Conservation (phyloP, 2,113 vertebrate genomes). For the Falco punctatus region DNA sequence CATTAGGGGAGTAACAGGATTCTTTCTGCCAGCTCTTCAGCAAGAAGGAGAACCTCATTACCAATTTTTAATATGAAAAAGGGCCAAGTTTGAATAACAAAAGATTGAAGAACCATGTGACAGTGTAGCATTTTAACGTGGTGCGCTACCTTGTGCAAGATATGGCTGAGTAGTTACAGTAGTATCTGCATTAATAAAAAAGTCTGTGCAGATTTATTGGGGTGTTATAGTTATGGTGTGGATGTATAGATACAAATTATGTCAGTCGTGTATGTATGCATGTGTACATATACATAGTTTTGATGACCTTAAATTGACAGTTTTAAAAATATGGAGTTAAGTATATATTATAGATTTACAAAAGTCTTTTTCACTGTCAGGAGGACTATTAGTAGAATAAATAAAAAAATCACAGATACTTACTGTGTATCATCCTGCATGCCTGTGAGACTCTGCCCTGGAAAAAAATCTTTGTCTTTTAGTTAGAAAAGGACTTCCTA, state of each 20-base stretch:
- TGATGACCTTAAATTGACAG: background rate
- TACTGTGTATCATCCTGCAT: background rate
- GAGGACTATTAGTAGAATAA: background rate
- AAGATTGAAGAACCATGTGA: background rate
- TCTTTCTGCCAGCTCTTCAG: constrained; percentile 14
- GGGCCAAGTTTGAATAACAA: background rate
- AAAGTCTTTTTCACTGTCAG: background rate
- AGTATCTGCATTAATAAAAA: background rate
- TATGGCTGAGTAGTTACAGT: background rate
- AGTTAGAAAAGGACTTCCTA: background rate
- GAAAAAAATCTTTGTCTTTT: background rate
- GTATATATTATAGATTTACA: background rate
- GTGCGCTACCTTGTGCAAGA: background rate
- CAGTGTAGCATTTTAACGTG: background rate
- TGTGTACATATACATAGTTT: background rate
- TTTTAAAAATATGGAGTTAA: background rate
- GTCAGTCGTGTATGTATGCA: background rate
- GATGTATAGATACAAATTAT: background rate
- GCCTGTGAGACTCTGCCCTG: background rate
- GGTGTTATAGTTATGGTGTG: background rate
- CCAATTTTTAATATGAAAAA: constrained; percentile 34
- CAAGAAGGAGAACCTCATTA: background rate
- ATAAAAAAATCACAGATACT: background rate
- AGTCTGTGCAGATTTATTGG: background rate
- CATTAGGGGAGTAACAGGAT: constrained; percentile 32